Conservation (phyloP, 2,888 invertebrate species). For the Cataglyphis livida region DNA sequence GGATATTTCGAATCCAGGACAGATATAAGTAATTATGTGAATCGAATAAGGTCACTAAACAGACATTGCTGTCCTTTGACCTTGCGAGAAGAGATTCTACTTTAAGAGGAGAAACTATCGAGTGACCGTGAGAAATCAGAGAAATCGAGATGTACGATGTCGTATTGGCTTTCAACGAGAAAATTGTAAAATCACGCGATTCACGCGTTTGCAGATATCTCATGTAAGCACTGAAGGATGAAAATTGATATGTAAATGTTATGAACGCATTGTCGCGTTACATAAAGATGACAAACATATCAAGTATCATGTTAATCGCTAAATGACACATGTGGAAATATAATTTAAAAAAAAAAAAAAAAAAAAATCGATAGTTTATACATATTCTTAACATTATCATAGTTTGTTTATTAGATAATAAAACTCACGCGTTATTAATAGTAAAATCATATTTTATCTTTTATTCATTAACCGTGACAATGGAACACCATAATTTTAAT, state of each 20-base stretch:
- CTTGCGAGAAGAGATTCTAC: slow-evolving; percentile 56
- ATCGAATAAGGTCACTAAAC: slow-evolving; percentile 54
- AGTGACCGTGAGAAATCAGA: slow-evolving; percentile 66
- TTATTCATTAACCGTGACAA: not conserved
- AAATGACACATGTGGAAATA: not conserved
- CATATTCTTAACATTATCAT: not conserved
- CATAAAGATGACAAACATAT: slow-evolving; percentile 16
- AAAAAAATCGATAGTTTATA: not conserved
- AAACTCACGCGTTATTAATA: not conserved
- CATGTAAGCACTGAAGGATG: not conserved
- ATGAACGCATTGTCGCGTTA: not conserved
- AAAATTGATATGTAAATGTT: not conserved
- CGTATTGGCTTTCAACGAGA: slow-evolving; percentile 3
- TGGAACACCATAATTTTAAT: not conserved
- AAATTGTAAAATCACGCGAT: slow-evolving; percentile 10
- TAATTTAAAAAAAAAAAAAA: slow-evolving; percentile 3
- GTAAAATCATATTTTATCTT: not conserved
- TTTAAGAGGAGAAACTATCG: slow-evolving; percentile 55
- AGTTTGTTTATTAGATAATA: not conserved
- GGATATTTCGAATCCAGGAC: slow-evolving; percentile 35
- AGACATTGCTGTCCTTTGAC: slow-evolving; percentile 61
- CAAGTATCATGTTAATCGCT: not conserved
- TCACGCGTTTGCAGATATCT: not conserved
- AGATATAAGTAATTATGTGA: not conserved
- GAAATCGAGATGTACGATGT: slow-evolving; percentile 61